phyloP scores from a whole-genome alignment of 1,140 invertebrate genomes.

The Neodiprion pinetum region DNA sequence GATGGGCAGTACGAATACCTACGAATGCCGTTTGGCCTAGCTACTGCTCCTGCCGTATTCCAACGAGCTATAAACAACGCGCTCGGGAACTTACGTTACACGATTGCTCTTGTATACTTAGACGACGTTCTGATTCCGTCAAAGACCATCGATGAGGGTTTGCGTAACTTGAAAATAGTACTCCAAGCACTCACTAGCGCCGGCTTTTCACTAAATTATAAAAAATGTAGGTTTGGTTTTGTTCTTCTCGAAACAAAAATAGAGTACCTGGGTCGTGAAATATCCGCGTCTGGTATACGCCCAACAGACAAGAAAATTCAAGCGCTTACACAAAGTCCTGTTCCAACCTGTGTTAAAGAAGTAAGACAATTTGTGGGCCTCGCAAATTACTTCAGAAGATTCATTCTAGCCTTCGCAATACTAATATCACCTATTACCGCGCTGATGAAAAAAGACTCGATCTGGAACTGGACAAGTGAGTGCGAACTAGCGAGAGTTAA shows the following conservation, averaged over 20 bases:
- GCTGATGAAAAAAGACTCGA: constrained; percentile 9
- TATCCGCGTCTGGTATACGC: constrained; percentile 21
- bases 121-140: constrained; percentile 8
- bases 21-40: constrained; percentile 24
- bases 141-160: not conserved
- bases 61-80: constrained; percentile 22
- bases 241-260: no score
- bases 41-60: constrained; percentile 20
- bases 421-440: constrained; percentile 14
- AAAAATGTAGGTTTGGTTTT: not conserved
- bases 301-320: constrained; percentile 38
- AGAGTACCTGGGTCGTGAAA: constrained; percentile 27
- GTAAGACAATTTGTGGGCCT: constrained; percentile 44
- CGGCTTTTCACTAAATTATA: not conserved
- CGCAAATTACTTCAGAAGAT: constrained; percentile 38
- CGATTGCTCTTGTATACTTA: constrained; percentile 3
- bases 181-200: not conserved
- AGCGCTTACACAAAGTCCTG: constrained; percentile 35
- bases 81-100: constrained; percentile 2
- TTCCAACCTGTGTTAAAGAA: constrained; percentile 31
- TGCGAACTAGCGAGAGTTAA: not conserved
- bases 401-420: constrained; percentile 36
- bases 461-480: constrained; percentile 16
- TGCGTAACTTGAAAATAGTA: not conserved
- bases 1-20: constrained; percentile 21